phyloP scores from a whole-genome alignment of 2,113 vertebrate species.

The Mola mola region DNA sequence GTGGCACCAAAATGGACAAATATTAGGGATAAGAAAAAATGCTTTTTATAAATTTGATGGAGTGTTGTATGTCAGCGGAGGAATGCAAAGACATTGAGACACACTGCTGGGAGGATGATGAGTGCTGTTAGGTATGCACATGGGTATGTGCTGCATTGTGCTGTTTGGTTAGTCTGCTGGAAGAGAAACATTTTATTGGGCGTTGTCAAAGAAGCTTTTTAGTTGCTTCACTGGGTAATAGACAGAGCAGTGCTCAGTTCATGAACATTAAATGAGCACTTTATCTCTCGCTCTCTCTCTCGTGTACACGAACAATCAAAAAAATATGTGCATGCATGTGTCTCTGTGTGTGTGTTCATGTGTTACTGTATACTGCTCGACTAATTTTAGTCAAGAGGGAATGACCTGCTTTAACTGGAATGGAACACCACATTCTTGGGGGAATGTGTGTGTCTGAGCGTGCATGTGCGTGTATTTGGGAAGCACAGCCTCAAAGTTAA shows the following conservation, averaged over 20 bases:
- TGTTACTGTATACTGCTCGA: no score
- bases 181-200: slow-evolving; percentile 17
- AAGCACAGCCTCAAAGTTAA: no score
- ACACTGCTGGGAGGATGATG: slow-evolving; percentile 1
- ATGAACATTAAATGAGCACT: slow-evolving; percentile 59
- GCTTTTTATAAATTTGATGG: no score
- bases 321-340: slow-evolving; percentile 2
- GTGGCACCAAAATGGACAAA: slow-evolving; percentile 6
- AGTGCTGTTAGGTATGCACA: neutral
- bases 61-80: no score
- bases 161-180: slow-evolving; percentile 11
- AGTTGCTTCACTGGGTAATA: slow-evolving; percentile 29
- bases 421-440: no score
- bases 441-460: no score
- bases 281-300: neutral
- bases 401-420: no score
- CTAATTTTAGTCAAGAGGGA: no score
- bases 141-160: no score
- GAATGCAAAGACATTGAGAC: neutral
- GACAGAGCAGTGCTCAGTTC: slow-evolving; percentile 28
- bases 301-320: neutral
- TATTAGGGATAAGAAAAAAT: neutral
- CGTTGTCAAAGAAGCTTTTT: slow-evolving; percentile 8
- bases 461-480: no score
- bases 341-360: neutral